phyloP scores from a whole-genome alignment of 1,140 invertebrate genomes.

The Campoletis sonorensis region DNA sequence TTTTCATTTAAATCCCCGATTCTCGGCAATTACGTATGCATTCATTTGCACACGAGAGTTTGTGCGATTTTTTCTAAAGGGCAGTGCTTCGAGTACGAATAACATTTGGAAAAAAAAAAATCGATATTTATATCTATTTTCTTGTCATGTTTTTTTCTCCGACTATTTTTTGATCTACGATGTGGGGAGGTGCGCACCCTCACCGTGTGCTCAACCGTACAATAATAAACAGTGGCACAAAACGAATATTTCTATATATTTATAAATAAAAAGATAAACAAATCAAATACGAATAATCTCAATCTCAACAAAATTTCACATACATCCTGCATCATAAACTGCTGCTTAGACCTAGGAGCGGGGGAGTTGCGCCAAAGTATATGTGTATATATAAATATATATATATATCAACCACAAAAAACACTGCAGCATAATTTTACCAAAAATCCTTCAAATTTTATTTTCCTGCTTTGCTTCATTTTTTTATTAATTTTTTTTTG shows the following conservation, averaged over 20 bases:
- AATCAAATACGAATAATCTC: conserved; percentile 49
- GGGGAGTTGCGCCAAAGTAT: conserved; percentile 69
- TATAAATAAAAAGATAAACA: conserved; percentile 41
- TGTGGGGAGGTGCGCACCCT: conserved; percentile 73
- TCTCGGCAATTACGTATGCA: conserved; percentile 36
- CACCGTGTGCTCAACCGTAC: conserved; percentile 51
- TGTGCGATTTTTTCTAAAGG: conserved; percentile 29
- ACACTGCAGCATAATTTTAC: not conserved
- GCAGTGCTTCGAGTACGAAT: conserved; percentile 54
- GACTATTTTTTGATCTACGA: conserved; percentile 42
- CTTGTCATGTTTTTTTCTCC: not conserved
- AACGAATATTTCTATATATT: not conserved
- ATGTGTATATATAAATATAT: not conserved
- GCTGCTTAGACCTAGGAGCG: conserved; percentile 68
- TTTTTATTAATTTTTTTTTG: no score
- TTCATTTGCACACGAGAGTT: conserved; percentile 4
- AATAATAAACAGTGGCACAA: conserved; percentile 42
- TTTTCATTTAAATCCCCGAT: conserved; percentile 20
- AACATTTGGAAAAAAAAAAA: conserved; percentile 12
- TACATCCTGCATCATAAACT: conserved; percentile 51
- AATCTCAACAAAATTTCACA: conserved; percentile 44
- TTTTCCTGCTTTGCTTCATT: no score
- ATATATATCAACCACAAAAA: conserved; percentile 26
- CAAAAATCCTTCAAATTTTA: conserved; percentile 5
- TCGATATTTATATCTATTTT: not conserved